Evolutionary conservation across 2,797 vertebrate species (phyloP).

Genomic region (Sarcophilus harrisii): DNA sequence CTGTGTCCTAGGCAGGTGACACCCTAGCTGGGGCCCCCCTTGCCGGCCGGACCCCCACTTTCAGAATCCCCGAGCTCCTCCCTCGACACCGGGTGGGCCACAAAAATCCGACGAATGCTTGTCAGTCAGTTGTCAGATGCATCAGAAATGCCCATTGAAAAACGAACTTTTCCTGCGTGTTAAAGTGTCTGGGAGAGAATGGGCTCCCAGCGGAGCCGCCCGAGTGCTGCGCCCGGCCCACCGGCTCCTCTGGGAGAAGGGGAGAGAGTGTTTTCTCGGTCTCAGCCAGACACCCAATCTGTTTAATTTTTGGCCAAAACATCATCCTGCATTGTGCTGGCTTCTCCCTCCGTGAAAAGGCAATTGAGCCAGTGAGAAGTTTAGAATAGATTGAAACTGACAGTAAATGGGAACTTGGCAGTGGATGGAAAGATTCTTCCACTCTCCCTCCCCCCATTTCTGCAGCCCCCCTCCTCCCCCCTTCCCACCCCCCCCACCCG

Average conservation of each 20-base stretch:
- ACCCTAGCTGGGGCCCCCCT: not conserved
- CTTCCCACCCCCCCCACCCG: constrained; percentile 21
- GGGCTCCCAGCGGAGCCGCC: constrained; percentile 18
- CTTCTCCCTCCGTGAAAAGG: constrained; percentile 80
- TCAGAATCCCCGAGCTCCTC: not conserved
- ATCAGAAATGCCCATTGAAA: not conserved
- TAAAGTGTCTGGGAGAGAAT: constrained; percentile 9
- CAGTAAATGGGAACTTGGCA: constrained; percentile 74
- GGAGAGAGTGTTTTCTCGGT: constrained; percentile 59
- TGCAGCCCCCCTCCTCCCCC: not conserved
- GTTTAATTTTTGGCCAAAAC: constrained; percentile 67
- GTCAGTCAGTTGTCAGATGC: not conserved
- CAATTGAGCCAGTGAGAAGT: constrained; percentile 71
- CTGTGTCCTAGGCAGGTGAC: not conserved
- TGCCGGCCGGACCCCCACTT: not conserved
- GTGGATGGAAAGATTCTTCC: constrained; percentile 55
- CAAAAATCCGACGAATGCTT: not conserved
- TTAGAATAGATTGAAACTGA: constrained; percentile 65
- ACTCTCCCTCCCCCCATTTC: constrained; percentile 23
- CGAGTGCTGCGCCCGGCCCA: constrained; percentile 18
- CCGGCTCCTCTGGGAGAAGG: constrained; percentile 35
- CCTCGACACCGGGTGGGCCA: not conserved
- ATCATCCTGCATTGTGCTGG: constrained; percentile 72
- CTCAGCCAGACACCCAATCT: constrained; percentile 69
- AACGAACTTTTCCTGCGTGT: not conserved